Conservation (phyloP, 2,113 vertebrate species). For the Calcarius ornatus region DNA sequence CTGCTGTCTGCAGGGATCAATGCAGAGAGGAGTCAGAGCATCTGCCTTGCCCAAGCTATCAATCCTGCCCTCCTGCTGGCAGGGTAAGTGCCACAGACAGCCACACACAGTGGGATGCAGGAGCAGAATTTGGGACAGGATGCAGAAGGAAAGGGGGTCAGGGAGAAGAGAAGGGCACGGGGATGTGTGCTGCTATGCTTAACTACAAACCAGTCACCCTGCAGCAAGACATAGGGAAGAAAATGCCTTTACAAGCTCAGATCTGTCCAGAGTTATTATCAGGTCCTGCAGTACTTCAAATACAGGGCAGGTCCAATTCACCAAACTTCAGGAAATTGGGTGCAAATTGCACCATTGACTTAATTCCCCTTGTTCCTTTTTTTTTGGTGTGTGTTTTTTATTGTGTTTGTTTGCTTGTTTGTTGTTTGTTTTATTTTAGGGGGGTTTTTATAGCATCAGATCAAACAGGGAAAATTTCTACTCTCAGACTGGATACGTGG, state of each 20-base stretch:
- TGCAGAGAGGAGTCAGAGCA: not conserved
- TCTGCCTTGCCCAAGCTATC: not conserved
- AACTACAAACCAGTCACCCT: not conserved
- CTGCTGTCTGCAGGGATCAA: not conserved
- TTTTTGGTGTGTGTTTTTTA: not conserved
- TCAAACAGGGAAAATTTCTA: slow-evolving; percentile 45
- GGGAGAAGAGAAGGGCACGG: not conserved
- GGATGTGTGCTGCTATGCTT: not conserved
- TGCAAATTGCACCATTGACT: not conserved
- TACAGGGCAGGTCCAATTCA: not conserved
- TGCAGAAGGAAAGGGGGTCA: not conserved
- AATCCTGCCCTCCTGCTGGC: not conserved
- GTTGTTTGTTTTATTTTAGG: not conserved
- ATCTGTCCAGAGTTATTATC: not conserved
- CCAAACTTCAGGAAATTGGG: not conserved
- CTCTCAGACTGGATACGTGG: not conserved
- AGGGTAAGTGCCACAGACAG: not conserved
- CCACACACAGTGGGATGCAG: not conserved
- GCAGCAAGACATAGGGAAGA: not conserved
- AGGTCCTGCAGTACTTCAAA: not conserved
- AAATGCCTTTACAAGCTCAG: not conserved
- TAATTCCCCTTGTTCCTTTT: not conserved
- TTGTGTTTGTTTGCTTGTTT: not conserved
- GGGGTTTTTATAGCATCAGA: not conserved
- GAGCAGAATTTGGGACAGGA: not conserved